These are phyloP conservation scores for Chironomus tentans DNA, from an alignment of 2,888 invertebrate genomes.

Conservation along the genomic window DNA sequence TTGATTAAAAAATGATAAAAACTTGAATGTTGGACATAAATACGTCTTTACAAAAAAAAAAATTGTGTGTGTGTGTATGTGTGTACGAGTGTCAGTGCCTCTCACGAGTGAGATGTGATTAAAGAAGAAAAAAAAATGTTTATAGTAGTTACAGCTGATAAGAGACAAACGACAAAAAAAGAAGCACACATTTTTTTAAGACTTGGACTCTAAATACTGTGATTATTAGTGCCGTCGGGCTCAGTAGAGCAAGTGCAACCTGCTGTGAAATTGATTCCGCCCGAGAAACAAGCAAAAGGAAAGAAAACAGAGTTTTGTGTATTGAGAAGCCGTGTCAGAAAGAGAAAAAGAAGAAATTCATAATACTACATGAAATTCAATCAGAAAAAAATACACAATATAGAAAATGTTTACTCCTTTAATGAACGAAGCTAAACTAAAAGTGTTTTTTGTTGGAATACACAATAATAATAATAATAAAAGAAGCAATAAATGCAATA, in stretches of 20 bases:
- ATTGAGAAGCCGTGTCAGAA: not conserved
- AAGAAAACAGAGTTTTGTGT: not conserved
- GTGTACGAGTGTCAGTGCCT: not conserved
- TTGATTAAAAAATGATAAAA: not conserved
- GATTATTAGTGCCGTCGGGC: not conserved
- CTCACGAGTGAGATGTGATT: too few relatives aligned
- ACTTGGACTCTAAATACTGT: not conserved
- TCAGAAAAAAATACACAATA: constrained; percentile 4
- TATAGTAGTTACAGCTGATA: not conserved
- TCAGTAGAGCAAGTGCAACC: constrained; percentile 1
- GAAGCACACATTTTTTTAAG: not conserved
- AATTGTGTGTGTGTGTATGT: not conserved
- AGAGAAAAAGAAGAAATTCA: not conserved
- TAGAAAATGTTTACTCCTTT: constrained; percentile 26
- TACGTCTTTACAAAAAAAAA: too few relatives aligned
- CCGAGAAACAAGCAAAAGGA: not conserved
- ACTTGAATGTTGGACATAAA: not conserved
- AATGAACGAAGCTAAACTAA: not conserved
- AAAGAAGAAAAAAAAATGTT: not conserved
- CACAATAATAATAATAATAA: not conserved
- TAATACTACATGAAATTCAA: constrained; percentile 17
- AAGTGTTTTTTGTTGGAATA: not conserved
- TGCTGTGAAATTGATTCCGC: constrained; percentile 6
- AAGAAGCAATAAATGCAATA: too few relatives aligned
- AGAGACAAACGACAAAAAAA: not conserved